phyloP scores from a whole-genome alignment of 2,113 vertebrate genomes.

The Callipepla squamata region DNA sequence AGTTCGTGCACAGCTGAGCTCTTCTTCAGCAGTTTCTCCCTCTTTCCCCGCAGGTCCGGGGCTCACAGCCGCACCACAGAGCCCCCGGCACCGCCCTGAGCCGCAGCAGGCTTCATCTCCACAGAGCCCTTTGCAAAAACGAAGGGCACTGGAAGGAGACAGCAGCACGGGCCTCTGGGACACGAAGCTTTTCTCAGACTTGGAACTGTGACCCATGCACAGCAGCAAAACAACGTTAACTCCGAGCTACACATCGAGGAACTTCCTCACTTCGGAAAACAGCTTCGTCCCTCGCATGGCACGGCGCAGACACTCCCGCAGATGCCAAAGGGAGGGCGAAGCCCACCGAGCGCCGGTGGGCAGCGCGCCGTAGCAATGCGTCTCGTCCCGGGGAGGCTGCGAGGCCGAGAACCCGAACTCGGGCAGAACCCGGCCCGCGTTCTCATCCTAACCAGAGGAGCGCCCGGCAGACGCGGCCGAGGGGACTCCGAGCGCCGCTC shows the following conservation, averaged over 20 bases:
- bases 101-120: background rate
- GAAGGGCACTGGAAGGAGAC: background rate
- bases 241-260: background rate
- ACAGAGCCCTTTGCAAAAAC: background rate
- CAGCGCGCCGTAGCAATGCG: too few relatives aligned
- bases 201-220: background rate
- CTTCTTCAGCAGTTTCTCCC: background rate
- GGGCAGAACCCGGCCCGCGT: background rate
- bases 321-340: fast-evolving
- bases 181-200: background rate
- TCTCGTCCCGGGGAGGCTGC: too few relatives aligned
- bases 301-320: background rate
- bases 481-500: fast-evolving
- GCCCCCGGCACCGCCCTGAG: background rate
- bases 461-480: background rate
- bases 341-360: background rate
- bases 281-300: background rate
- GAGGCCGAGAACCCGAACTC: too few relatives aligned
- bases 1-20: background rate
- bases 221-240: background rate
- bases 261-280: background rate
- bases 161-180: fast-evolving
- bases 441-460: background rate
- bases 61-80: background rate
- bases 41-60: too few relatives aligned